phyloP scores from a whole-genome alignment of 2,888 invertebrate genomes.

The Branchinecta sandiegonensis region DNA sequence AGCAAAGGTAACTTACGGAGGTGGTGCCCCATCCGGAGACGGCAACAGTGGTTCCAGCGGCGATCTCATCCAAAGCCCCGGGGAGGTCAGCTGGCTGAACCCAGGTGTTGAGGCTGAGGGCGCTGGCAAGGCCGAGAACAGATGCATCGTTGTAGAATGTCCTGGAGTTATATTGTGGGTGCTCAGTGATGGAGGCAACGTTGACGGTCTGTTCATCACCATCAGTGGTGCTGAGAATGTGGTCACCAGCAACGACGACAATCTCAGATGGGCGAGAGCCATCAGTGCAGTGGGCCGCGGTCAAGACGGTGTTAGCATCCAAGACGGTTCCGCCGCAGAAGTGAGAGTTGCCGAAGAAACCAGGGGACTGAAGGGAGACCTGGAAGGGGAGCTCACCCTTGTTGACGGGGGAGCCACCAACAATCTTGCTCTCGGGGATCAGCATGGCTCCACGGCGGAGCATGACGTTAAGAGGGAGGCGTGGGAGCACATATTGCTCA shows the following conservation, averaged over 20 bases:
- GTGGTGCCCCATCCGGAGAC: constrained; percentile 42
- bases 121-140: constrained; percentile 41
- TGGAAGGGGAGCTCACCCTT: constrained; percentile 13
- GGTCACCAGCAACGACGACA: constrained; percentile 21
- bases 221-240: constrained; percentile 17
- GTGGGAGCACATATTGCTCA: constrained; percentile 20
- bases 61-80: constrained; percentile 20
- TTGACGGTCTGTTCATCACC: constrained; percentile 20
- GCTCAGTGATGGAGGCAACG: constrained; percentile 18
- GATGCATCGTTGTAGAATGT: constrained; percentile 47
- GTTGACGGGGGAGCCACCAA: constrained; percentile 15
- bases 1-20: constrained; percentile 28
- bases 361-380: constrained; percentile 10
- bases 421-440: constrained; percentile 14
- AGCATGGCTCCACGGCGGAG: constrained; percentile 15
- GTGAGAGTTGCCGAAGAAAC: constrained; percentile 21
- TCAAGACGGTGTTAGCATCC: constrained; percentile 9
- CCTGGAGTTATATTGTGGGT: constrained; percentile 18
- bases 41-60: constrained; percentile 30
- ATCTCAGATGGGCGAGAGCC: background rate
- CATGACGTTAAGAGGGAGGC: constrained; percentile 20
- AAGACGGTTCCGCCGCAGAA: constrained; percentile 24
- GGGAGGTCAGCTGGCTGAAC: background rate
- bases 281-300: constrained; percentile 1
- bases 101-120: background rate